These are phyloP conservation scores for Ciconia boyciana DNA, from an alignment of 2,113 vertebrate genomes.

Conservation along the genomic window DNA sequence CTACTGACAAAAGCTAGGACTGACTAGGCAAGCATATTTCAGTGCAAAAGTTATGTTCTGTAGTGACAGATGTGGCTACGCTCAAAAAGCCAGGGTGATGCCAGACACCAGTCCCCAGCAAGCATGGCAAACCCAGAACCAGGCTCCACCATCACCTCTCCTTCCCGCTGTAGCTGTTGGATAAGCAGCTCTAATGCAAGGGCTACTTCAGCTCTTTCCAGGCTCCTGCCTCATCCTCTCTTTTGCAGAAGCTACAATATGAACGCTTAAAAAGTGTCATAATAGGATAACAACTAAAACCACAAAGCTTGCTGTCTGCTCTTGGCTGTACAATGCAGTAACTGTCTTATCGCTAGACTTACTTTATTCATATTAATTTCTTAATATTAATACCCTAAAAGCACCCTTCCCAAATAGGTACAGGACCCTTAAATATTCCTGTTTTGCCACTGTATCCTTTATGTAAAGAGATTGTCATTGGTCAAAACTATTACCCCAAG, in stretches of 20 bases:
- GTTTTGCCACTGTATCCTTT: background rate
- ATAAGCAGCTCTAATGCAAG: background rate
- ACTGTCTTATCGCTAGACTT: background rate
- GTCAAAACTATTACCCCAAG: background rate
- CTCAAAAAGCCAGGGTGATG: background rate
- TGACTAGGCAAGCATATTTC: background rate
- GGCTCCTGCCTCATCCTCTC: background rate
- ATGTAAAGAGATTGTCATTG: background rate
- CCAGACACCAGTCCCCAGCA: background rate
- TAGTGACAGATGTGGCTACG: background rate
- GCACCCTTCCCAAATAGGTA: background rate
- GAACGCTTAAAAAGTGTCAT: background rate
- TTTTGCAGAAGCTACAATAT: background rate
- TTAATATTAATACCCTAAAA: background rate
- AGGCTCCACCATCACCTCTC: background rate
- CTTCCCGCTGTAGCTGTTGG: background rate
- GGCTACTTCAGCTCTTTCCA: background rate
- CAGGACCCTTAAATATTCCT: background rate
- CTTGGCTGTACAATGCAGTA: background rate
- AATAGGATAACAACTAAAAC: background rate
- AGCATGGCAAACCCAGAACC: background rate
- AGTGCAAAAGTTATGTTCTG: background rate
- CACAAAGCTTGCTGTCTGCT: background rate
- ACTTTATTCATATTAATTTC: background rate
- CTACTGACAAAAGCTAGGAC: background rate